Percentiles rank a stretch among this genome's conserved stretches.
These are phyloP conservation scores for Zonitis immaculata DNA, from an alignment of 2,888 invertebrate species.

Conservation along the genomic window DNA sequence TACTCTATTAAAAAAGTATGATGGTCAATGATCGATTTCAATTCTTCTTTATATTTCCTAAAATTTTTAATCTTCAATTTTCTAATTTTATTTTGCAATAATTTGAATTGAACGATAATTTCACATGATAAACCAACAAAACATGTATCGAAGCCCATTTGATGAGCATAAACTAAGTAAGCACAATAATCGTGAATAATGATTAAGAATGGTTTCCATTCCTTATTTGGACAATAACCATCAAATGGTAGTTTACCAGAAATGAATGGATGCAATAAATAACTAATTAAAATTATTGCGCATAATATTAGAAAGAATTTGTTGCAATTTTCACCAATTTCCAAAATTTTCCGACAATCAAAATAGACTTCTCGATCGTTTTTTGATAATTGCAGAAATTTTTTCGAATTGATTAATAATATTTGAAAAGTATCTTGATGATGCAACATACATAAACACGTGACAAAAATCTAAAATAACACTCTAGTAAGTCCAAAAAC, in stretches of 20 bases:
- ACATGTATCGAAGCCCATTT: background rate
- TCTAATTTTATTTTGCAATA: background rate
- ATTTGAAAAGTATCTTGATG: too few species aligned
- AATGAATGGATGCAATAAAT: background rate
- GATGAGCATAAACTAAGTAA: background rate
- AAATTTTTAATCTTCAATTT: background rate
- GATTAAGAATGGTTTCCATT: background rate
- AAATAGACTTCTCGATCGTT: background rate
- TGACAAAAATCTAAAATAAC: too few species aligned
- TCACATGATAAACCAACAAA: background rate
- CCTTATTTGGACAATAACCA: background rate
- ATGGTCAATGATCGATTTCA: background rate
- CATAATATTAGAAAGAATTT: background rate
- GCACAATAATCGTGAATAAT: background rate
- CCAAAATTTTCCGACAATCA: background rate
- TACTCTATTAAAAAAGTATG: background rate
- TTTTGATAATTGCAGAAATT: too few species aligned
- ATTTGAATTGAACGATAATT: background rate
- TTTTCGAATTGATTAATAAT: too few species aligned
- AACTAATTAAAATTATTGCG: background rate
- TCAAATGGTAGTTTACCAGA: background rate
- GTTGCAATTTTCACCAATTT: background rate
- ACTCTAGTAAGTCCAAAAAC: too few species aligned
- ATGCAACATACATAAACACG: too few species aligned
- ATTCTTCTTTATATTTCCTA: background rate